Evolutionary conservation across 1,140 invertebrate species (phyloP).

Genomic region (Periplaneta americana): DNA sequence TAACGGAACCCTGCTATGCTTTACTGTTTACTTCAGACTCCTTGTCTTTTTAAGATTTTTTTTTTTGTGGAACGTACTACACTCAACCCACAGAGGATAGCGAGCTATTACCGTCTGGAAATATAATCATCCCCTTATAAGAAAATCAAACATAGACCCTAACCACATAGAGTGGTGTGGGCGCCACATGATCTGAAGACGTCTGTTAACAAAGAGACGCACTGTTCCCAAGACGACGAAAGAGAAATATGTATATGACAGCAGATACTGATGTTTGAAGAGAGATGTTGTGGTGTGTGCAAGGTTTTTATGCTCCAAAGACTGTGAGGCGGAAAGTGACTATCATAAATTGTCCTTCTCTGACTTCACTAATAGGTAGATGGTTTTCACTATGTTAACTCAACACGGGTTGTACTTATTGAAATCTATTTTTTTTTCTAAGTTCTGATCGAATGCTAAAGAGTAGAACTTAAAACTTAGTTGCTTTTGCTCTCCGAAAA

Average conservation of each 20-base stretch:
- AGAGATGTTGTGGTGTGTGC: too few species aligned
- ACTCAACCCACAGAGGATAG: background rate
- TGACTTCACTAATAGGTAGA: too few species aligned
- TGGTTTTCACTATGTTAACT: too few species aligned
- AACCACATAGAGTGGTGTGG: background rate
- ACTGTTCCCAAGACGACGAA: background rate
- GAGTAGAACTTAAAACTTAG: too few species aligned
- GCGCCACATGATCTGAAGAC: background rate
- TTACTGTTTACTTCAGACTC: background rate
- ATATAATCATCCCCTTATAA: background rate
- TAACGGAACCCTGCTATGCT: background rate
- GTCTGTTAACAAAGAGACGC: background rate
- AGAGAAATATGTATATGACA: background rate
- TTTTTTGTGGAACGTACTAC: background rate
- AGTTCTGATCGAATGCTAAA: too few species aligned
- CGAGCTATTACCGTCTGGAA: background rate
- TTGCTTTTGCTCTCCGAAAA: too few species aligned
- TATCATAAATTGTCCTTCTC: too few species aligned
- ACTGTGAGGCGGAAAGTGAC: too few species aligned
- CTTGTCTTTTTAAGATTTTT: background rate
- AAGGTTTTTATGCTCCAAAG: too few species aligned
- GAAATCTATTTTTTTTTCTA: too few species aligned
- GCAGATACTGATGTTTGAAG: background rate
- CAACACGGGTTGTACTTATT: too few species aligned
- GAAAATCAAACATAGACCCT: background rate